Evolutionary conservation across 2,113 vertebrate genomes (phyloP), one percentile per base, ranked within the genome.

Genomic region (Bettongia penicillata): DNA sequence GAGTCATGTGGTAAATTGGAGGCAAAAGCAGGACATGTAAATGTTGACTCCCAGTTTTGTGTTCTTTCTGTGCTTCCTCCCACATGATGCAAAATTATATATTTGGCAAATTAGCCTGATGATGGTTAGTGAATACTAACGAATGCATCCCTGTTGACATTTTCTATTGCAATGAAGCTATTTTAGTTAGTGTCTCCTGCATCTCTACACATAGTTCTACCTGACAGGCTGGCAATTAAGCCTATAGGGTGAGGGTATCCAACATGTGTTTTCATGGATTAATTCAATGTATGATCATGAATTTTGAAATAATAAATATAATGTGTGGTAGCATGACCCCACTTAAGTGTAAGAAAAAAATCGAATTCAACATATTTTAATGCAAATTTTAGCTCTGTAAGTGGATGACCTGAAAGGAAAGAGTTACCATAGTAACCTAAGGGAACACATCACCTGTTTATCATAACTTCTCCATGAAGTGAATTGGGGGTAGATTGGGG

Each of bases 381-480:
- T 99, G 98, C 98, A 99, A 98, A 99, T 99, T 98, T 98, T 99
- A 98, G 98, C 98, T 99, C 98, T 98, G 98, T 98, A 98, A 98
- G 97, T 98, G 97, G 95, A 99, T 98, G 98, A 98, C 98, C 98
- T 98, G 98, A 97, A 98, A 99, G 98, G 98, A 98, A 99, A 98
- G 97, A 92, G 98, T 99, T 99, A 98, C 99, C 98, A 99, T 99
- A 97, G 98, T 98, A 99, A 99, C 99, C 97, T 97, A 98, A 95
- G 97, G 97, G 98, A 99, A 98, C 98, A 98, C 97, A 98, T 97
- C 99, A 98, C 98, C 98, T 98, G 98, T 99, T 98, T 99, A 98
- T 99, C 98, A 98, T 98, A 98, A 98, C 98, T 98, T 98, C 98
- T 98, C 16, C 97, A 97, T 96, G 97, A 99, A 98, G 95, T 97